phyloP scores from a whole-genome alignment of 1,140 invertebrate species.

The Meloidogyne hapla region DNA sequence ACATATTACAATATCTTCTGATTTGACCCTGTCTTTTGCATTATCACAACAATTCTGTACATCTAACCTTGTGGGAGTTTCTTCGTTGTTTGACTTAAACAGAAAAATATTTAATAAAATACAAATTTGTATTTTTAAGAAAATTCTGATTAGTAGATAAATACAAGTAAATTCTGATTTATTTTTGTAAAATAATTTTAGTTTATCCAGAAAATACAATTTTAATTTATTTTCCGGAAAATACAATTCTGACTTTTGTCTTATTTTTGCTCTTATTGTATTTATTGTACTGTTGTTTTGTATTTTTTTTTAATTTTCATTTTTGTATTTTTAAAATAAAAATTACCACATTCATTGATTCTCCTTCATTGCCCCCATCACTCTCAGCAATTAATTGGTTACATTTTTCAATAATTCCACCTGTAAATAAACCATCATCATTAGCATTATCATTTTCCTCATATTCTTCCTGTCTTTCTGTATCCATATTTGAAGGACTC shows the following conservation, averaged over 20 bases:
- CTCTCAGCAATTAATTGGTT: neutral
- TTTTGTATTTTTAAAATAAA: neutral
- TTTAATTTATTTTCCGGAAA: neutral
- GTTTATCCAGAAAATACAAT: neutral
- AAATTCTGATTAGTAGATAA: too few species aligned
- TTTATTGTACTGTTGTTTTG: neutral
- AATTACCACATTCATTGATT: too few species aligned
- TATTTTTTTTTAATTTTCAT: neutral
- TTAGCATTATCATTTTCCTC: neutral
- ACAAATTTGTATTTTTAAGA: neutral
- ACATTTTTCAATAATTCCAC: neutral
- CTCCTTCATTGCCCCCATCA: neutral
- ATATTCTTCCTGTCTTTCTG: neutral
- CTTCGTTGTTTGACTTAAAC: neutral
- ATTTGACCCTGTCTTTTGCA: neutral
- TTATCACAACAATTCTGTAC: neutral
- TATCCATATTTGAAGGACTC: slow-evolving; percentile 1
- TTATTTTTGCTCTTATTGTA: neutral
- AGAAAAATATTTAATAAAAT: neutral
- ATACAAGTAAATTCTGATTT: neutral
- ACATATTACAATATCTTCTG: neutral
- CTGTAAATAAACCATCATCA: neutral
- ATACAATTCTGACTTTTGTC: neutral
- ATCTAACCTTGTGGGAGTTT: neutral
- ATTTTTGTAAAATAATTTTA: neutral